Base-by-base conservation (phyloP, 2,888 invertebrate species). In the Epistrophella euchroma region DNA sequence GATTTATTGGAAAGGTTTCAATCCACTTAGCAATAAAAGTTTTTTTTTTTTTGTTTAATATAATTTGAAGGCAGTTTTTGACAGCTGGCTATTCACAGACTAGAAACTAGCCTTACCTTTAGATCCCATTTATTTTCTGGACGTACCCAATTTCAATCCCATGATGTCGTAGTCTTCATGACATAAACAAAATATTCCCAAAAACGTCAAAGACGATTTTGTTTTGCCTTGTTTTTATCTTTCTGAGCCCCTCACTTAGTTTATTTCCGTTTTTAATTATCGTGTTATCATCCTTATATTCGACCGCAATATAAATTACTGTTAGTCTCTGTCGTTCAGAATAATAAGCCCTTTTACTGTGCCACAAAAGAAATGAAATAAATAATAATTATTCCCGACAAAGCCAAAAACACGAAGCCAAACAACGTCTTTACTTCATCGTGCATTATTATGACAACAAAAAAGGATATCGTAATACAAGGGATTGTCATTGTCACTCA, bases 181-280 rank as follows among this genome's bases (percentile, higher is more conserved):
- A 11, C 35, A 35, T 2, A 35, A 35, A 35, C 10, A 35, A 35
- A 35, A 11, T 35, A 15, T 15, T 15, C 15, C 15, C 15, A 5
- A 40, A 40, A 9, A 40, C 40, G 5, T 15, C 15, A 15, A 2
- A 40, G 1, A 35, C 11, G 11, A 35, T 37, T 37, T 37, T 10
- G 13, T 37, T 37, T 37, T 37, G 3, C 37, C 13, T 13, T 37
- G 4, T 37, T 37, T 13, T 37, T 37, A 15, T 37, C 4, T 11
- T 43, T n/a, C 43, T n/a, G 43, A 43, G 1, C 4, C 40, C 40
- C 15, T 40, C 2, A 40, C 15, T 15, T 6, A 7, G n/a, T 17
- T 45, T 0, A 66, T 81, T 76, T 76, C 56, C 71, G 76, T 76
- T 82, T 76, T 82, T 82, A 82, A 82, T 82, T 82, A 82, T 82